Conservation (phyloP, 2,797 vertebrate genomes). For the Cynopterus sphinx region DNA sequence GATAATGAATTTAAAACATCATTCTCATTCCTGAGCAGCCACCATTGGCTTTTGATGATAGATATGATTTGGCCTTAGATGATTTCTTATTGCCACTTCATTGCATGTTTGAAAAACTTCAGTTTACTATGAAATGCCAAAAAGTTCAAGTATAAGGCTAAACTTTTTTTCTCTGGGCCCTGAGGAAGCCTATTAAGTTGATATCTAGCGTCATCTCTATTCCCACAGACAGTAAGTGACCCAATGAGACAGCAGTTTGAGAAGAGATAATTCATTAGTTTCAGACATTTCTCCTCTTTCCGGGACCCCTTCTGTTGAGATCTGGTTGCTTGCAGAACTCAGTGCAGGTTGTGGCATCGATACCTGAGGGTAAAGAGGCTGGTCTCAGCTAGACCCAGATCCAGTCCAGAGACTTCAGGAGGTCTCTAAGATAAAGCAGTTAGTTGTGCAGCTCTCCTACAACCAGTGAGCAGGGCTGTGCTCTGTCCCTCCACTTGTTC, state of each 20-base stretch:
- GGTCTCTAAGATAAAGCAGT: neutral
- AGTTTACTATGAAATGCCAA: neutral
- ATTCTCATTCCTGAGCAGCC: neutral
- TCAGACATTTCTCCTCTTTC: constrained; percentile 9
- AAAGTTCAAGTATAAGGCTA: constrained; percentile 9
- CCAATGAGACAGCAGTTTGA: neutral
- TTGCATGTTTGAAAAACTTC: neutral
- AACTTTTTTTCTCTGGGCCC: neutral
- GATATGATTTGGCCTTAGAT: neutral
- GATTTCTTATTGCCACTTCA: neutral
- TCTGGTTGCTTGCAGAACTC: neutral
- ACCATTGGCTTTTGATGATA: neutral
- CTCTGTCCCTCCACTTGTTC: neutral
- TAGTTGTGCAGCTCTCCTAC: neutral
- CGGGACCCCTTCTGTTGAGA: neutral
- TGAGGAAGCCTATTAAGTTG: constrained; percentile 19
- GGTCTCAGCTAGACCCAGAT: neutral
- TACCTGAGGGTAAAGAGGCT: neutral
- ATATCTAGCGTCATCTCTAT: neutral
- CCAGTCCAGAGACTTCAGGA: neutral
- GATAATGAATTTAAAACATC: neutral
- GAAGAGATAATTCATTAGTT: constrained; percentile 13
- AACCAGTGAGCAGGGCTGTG: neutral
- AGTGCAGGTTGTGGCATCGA: neutral
- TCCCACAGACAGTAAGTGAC: neutral